phyloP scores from a whole-genome alignment of 2,888 invertebrate species.

The Torymus aiolomorphi region DNA sequence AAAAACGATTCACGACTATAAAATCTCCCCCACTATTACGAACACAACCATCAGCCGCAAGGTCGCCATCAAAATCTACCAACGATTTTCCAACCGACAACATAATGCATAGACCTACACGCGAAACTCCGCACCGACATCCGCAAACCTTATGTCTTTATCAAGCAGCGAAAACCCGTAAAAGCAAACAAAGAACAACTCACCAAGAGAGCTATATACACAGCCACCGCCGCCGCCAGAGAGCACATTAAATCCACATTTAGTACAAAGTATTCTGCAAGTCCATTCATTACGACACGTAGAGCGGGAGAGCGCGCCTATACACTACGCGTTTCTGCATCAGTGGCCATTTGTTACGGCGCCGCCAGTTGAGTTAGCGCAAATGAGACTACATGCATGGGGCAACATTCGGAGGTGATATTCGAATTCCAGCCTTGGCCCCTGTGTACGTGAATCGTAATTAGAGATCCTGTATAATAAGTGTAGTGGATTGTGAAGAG shows the following conservation, averaged over 20 bases:
- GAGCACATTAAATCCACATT: conserved; percentile 13
- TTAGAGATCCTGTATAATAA: too few relatives aligned
- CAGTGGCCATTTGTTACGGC: conserved; percentile 50
- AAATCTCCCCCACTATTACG: too few relatives aligned
- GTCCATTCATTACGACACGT: conserved; percentile 56
- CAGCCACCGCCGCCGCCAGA: not conserved
- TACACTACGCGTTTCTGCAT: conserved; percentile 45
- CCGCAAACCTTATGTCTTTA: not conserved
- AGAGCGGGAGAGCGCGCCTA: conserved; percentile 11
- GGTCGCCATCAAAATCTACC: too few relatives aligned
- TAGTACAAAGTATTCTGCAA: conserved; percentile 41
- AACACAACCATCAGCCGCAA: too few relatives aligned
- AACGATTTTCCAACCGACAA: too few relatives aligned
- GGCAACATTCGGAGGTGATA: too few relatives aligned
- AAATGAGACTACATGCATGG: conserved; percentile 14
- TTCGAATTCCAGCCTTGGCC: too few relatives aligned
- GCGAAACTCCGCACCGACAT: not conserved
- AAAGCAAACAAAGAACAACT: not conserved
- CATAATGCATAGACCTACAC: too few relatives aligned
- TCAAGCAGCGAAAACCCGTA: not conserved
- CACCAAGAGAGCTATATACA: too few relatives aligned
- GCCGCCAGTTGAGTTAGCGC: conserved; percentile 20
- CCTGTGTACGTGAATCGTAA: too few relatives aligned
- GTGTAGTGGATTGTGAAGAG: too few relatives aligned
- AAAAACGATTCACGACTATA: too few relatives aligned